Evolutionary conservation across 1,140 invertebrate genomes (phyloP), one percentile per base, ranked within the genome.

Genomic region (Oedothorax gibbosus): DNA sequence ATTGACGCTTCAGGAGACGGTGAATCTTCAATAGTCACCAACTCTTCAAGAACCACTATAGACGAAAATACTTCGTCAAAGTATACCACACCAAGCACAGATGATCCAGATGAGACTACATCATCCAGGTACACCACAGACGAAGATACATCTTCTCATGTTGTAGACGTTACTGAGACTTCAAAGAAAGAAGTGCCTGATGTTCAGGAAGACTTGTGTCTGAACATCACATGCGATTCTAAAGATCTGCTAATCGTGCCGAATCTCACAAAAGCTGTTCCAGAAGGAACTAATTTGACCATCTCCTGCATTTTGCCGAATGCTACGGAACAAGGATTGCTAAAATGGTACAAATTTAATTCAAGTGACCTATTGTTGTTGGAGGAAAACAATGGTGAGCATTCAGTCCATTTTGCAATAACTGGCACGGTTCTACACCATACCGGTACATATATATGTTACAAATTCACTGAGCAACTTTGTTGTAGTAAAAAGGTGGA

Each of bases 401-500:
- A 57, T 14, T 18, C 69, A 15, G 53, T 81, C 4, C 18, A 49
- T 14, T 81, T 81, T 20, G 68, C 20, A 4, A 71, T 81, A 57
- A 53, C 51, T 2, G 6, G 51, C 7, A 35, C 71, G 0, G 49
- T 35, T 15, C 6, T 7, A 11, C 21, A 64, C 0, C 64, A 83
- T 54, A 64, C 69, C n/a, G 80, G 80, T 21, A 65, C 2, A 14
- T 83, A 83, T 11, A 18, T 73, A 50, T 83, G 80, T 35, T 14
- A 73, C 7, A 60, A 53, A 66, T 9, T 64, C 6, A 53, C 50
- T 15, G 57, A 73, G 18, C 12, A 20, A 75, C 60, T 57, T 2
- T 83, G 80, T 10, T 83, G 80, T n/a, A 49, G 66, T 75, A n/a
- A 35, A 5, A 18, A 62, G 7, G 6, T 83, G 20, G 50, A 64